Percentiles rank a stretch among this genome's conserved stretches.
These are phyloP conservation scores for Idaea biselata DNA, from an alignment of 2,888 invertebrate species.

Conservation along the genomic window DNA sequence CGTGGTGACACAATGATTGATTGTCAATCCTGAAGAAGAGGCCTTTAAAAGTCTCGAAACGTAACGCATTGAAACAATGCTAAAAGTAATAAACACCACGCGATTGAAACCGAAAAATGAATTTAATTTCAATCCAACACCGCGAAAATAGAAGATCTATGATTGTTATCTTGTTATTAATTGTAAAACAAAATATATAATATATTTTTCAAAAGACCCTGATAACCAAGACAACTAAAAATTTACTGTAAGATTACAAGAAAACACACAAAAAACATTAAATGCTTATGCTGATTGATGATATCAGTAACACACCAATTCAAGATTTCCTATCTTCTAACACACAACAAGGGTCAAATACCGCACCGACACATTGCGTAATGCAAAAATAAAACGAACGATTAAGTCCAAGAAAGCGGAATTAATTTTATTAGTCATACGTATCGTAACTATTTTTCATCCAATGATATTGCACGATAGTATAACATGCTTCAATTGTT, in stretches of 20 bases:
- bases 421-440: constrained; percentile 35
- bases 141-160: no score
- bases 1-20: no score
- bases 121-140: no score
- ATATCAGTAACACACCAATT: neutral
- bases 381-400: neutral
- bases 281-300: neutral
- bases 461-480: constrained; percentile 36
- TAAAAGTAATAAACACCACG: no score
- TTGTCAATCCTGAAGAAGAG: no score
- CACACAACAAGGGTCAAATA: neutral
- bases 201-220: no score
- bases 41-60: no score
- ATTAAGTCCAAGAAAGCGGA: constrained; percentile 34
- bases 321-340: neutral
- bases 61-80: no score
- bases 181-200: no score
- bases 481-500: constrained; percentile 33
- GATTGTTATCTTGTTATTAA: no score
- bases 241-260: neutral
- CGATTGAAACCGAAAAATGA: no score
- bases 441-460: constrained; percentile 21
- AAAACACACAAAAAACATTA: neutral
- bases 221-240: no score
- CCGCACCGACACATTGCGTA: neutral